Evolutionary conservation across 1,140 invertebrate genomes (phyloP), one percentile per base, ranked within the genome.

Genomic region (Aphaenogaster ashmeadi): DNA sequence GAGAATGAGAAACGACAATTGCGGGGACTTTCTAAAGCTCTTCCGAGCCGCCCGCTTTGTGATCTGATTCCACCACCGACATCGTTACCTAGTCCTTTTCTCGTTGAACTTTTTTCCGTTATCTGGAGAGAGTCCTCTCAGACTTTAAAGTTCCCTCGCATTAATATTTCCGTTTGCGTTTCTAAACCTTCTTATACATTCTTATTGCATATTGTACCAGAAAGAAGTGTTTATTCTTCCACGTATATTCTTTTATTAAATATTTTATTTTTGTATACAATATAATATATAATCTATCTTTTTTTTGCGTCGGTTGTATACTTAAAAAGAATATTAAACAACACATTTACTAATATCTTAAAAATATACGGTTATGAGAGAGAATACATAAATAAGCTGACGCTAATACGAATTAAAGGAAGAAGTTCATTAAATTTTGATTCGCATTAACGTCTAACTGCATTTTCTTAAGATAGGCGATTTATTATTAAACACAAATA

Each of bases 1-100:
- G n/a, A 74, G 54, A 84, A 83, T 52, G 69, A 47, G 74, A 27
- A 56, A 86, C 33, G 67, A 80, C 77, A 89, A 89, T 54, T 88
- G 58, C 52, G 13, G 36, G 44, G 33, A 56, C 54, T 67, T n/a
- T 38, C 47, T 50, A 83, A 50, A 74, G 67, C 67, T 83, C 54
- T 74, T 58, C 41, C 38, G 41, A 47, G 52, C 18, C 54, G 33
- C n/a, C 11, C n/a, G 52, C 67, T 58, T 83, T 36, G 80, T 69
- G 69, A 84, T 84, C 54, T 47, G 69, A 84, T 84, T 60, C 80
- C 54, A 21, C 50, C 21, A 33, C 54, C 18, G 41, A 54, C 69
- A 11, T 84, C 54, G 69, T 84, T 75, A 52, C 2, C 44, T n/a
- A 75, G 27, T 75, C 54, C 54, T 84, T 60, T 72, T 44, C 44